Conservation (phyloP, 2,113 vertebrate genomes). For the Polypterus senegalus region DNA sequence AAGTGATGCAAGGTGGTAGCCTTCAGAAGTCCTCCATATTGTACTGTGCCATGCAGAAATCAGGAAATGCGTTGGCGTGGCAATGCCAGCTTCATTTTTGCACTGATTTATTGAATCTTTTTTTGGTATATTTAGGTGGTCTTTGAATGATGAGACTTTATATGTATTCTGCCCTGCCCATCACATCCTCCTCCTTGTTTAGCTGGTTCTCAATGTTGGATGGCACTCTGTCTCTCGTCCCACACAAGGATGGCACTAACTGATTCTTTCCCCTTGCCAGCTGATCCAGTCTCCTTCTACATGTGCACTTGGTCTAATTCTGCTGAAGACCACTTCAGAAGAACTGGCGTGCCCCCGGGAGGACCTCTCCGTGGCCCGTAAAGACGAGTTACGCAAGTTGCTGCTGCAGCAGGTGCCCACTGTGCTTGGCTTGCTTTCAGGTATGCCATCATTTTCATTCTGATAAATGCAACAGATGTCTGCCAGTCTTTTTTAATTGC, state of each 20-base stretch:
- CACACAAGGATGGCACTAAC: slow-evolving; percentile 1
- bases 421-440: slow-evolving; percentile 81
- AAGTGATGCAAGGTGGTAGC: too few species aligned
- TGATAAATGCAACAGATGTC: too few species aligned
- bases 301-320: slow-evolving; percentile 78
- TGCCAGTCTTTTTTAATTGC: too few species aligned
- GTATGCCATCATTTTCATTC: slow-evolving; percentile 29
- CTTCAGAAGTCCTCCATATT: too few species aligned
- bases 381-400: slow-evolving; percentile 88
- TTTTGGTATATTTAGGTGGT: too few species aligned
- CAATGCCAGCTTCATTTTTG: too few species aligned
- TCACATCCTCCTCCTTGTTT: not conserved
- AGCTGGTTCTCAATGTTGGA: not conserved
- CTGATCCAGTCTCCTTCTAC: slow-evolving; percentile 83
- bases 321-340: slow-evolving; percentile 94
- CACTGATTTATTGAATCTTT: too few species aligned
- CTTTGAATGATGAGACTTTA: not conserved
- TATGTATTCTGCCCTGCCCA: not conserved
- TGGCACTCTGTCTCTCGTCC: not conserved
- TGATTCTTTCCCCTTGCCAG: slow-evolving; percentile 34
- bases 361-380: slow-evolving; percentile 84
- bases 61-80: too few species aligned
- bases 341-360: slow-evolving; percentile 91
- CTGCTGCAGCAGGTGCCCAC: slow-evolving; percentile 90
- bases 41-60: too few species aligned